Conservation (phyloP, 2,113 vertebrate genomes). For the Elgaria multicarinata region DNA sequence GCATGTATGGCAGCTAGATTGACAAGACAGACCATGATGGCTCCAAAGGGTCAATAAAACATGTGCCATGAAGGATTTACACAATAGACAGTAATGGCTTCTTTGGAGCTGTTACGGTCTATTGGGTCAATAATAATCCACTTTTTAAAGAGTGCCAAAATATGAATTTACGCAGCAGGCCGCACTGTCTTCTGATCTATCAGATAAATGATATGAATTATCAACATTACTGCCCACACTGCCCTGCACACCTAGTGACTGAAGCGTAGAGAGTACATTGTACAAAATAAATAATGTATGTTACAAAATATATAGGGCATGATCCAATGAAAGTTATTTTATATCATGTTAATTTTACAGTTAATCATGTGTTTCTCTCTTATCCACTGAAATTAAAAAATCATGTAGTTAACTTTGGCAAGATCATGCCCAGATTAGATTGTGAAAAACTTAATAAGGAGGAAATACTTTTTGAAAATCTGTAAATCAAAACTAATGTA, state of each 20-base stretch:
- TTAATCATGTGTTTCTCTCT: neutral
- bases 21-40: conserved; percentile 70
- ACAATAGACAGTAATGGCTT: conserved; percentile 75
- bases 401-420: neutral
- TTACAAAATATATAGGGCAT: conserved; percentile 26
- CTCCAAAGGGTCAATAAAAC: conserved; percentile 74
- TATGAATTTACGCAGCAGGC: conserved; percentile 74
- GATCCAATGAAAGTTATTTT: conserved; percentile 4
- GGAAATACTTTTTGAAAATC: neutral
- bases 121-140: conserved; percentile 78
- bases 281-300: conserved; percentile 25
- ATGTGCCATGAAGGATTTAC: conserved; percentile 68
- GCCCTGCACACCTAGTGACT: conserved; percentile 21
- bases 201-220: conserved; percentile 68
- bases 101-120: conserved; percentile 76
- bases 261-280: neutral
- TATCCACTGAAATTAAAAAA: neutral
- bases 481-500: neutral
- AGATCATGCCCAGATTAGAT: neutral
- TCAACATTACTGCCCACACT: conserved; percentile 42
- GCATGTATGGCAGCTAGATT: conserved; percentile 38
- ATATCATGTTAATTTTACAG: neutral
- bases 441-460: neutral
- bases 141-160: conserved; percentile 78
- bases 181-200: conserved; percentile 67